Evolutionary conservation across 2,797 vertebrate species (phyloP), one percentile per base, ranked within the genome.

Genomic region (Chromis chromis): DNA sequence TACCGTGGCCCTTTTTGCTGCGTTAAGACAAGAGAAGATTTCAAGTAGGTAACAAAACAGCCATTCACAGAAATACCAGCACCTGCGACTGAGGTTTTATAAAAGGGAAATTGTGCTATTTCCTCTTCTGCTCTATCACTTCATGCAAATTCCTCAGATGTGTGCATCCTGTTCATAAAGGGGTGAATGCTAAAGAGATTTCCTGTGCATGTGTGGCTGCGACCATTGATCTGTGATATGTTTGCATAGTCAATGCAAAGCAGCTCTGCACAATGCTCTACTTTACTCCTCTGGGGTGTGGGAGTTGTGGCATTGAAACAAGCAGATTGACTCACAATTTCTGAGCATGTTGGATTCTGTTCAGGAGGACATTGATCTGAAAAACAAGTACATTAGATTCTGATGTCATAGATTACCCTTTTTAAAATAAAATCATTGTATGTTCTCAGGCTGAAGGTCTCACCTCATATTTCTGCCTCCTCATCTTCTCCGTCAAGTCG

Each of bases 301-400:
- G 53, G 8, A 21, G 44, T 50, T 44, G 9, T 50, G 40, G 40
- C 16, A 70, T 14, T 31, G 31, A 54, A 4, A 61, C 2, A 27
- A 50, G 39, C 27, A 39, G 49, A 55, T 16, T 17, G 77, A 95
- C 96, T 96, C 86, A 97, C 96, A 97, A 97, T 93, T 97, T 97
- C 90, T 97, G 96, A 64, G 96, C 96, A 0, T 97, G 95, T 81
- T 94, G 95, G 85, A 97, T 96, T 83, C 96, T 94, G 86, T 96
- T 97, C 81, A 96, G 94, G 6, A 97, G 94, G 55, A 97, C 94
- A 0, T 95, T 96, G 78, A 97, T 96, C 96, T 97, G 89, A 0
- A 63, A 88, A 50, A 57, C 16, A 6, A 33, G 4, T 19, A 36
- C 3, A 57, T 33, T 1, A 61, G 2, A 42, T n/a, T 61, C 9